Conservation (phyloP, 2,888 invertebrate species). For the Conus canariensis region DNA sequence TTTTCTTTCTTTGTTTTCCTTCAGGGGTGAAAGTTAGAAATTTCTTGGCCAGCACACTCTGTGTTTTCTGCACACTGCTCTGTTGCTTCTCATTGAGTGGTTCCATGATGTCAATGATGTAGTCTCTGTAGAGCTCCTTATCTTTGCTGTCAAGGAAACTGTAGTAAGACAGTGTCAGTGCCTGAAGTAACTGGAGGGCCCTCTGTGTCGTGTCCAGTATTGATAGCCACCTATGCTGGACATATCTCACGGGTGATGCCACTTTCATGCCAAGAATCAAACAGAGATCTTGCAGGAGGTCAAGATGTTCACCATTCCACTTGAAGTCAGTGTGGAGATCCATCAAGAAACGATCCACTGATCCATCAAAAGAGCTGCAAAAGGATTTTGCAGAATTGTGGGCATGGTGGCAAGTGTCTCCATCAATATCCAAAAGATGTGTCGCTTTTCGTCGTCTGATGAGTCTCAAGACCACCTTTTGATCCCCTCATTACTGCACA, state of each 20-base stretch:
- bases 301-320: neutral
- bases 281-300: slow-evolving; percentile 11
- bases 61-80: too few species aligned
- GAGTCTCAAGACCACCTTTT: slow-evolving; percentile 26
- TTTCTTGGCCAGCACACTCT: too few species aligned
- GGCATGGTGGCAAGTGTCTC: too few species aligned
- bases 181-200: too few species aligned
- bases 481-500: slow-evolving; percentile 37
- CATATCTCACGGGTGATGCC: neutral
- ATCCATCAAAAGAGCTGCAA: neutral
- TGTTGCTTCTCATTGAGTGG: too few species aligned
- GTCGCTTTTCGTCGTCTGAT: slow-evolving; percentile 9
- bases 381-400: neutral
- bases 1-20: too few species aligned
- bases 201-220: too few species aligned
- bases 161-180: too few species aligned
- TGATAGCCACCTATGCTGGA: neutral
- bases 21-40: too few species aligned
- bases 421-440: slow-evolving; percentile 33
- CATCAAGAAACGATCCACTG: neutral
- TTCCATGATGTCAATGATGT: too few species aligned
- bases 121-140: too few species aligned
- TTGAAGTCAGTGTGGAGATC: slow-evolving; percentile 21
- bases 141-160: too few species aligned
- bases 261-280: slow-evolving; percentile 1